phyloP scores from a whole-genome alignment of 2,113 vertebrate genomes.

The Tychaedon coryphoeus region DNA sequence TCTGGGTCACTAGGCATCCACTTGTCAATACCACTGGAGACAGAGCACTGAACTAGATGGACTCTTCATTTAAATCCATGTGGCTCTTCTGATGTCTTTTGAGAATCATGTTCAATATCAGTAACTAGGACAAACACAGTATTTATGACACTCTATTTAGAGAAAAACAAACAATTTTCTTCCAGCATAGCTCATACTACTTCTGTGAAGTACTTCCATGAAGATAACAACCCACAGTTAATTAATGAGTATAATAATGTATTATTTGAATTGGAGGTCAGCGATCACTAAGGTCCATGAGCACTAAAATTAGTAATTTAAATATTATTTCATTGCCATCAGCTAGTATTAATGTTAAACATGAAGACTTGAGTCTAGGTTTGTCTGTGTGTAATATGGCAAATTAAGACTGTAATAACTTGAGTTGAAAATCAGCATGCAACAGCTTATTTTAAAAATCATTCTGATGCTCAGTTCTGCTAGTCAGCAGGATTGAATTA shows the following conservation, averaged over 20 bases:
- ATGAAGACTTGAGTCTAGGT: neutral
- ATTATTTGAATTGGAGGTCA: neutral
- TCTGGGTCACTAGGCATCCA: neutral
- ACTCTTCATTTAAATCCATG: neutral
- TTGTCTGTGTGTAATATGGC: neutral
- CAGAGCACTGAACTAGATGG: neutral
- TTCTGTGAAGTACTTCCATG: neutral
- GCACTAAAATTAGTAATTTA: slow-evolving; percentile 8
- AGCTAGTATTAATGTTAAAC: neutral
- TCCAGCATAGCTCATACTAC: neutral
- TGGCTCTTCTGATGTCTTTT: neutral
- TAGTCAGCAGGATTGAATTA: slow-evolving; percentile 55
- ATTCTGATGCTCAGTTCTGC: neutral
- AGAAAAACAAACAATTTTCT: neutral
- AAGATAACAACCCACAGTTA: neutral
- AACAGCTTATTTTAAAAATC: slow-evolving; percentile 26
- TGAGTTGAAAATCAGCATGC: neutral
- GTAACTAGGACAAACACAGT: neutral
- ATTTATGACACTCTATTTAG: neutral
- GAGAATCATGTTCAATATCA: neutral
- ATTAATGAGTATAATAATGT: neutral
- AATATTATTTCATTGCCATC: neutral
- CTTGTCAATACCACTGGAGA: neutral
- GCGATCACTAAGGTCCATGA: neutral
- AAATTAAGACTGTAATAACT: slow-evolving; percentile 14